A percentile compares a stretch with the other conserved stretches of the same genome.
These are phyloP conservation scores for Tigriopus japonicus DNA, from an alignment of 1,140 invertebrate species.

Conservation along the genomic window DNA sequence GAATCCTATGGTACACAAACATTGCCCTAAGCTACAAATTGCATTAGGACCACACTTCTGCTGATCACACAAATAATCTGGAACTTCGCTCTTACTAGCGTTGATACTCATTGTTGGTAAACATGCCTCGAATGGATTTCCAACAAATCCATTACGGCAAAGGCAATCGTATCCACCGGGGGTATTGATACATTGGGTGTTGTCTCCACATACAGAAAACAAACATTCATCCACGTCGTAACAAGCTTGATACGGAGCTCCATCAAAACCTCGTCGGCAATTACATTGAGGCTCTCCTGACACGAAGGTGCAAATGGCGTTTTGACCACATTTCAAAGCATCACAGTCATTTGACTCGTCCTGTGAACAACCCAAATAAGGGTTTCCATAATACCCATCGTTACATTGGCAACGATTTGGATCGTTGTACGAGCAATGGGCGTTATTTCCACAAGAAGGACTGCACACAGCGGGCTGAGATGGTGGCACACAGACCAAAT, in stretches of 20 bases:
- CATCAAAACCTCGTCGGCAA: slow-evolving; percentile 56
- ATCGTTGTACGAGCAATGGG: slow-evolving; percentile 63
- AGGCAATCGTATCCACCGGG: slow-evolving; percentile 66
- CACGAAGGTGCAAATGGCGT: slow-evolving; percentile 54
- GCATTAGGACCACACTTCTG: slow-evolving; percentile 59
- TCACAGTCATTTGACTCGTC: slow-evolving; percentile 46
- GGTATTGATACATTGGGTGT: slow-evolving; percentile 71
- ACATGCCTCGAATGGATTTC: slow-evolving; percentile 65
- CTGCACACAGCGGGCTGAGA: slow-evolving; percentile 51
- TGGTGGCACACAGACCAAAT: slow-evolving; percentile 70
- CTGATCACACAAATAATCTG: slow-evolving; percentile 44
- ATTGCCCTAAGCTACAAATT: slow-evolving; percentile 53
- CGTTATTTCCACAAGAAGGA: slow-evolving; percentile 56
- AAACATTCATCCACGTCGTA: slow-evolving; percentile 62
- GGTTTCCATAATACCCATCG: slow-evolving; percentile 60
- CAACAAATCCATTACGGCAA: slow-evolving; percentile 55
- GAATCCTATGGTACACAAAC: slow-evolving; percentile 54
- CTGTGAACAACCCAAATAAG: slow-evolving; percentile 54
- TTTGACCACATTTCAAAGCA: slow-evolving; percentile 46
- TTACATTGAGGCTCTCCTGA: slow-evolving; percentile 52
- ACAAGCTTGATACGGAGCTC: slow-evolving; percentile 68
- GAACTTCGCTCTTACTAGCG: not conserved
- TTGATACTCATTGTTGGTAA: slow-evolving; percentile 15
- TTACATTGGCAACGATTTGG: slow-evolving; percentile 60
- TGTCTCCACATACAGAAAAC: slow-evolving; percentile 53